Evolutionary conservation across 2,888 invertebrate genomes (phyloP), one percentile per base, ranked within the genome.

Genomic region (Scelioninae gen. 2): DNA sequence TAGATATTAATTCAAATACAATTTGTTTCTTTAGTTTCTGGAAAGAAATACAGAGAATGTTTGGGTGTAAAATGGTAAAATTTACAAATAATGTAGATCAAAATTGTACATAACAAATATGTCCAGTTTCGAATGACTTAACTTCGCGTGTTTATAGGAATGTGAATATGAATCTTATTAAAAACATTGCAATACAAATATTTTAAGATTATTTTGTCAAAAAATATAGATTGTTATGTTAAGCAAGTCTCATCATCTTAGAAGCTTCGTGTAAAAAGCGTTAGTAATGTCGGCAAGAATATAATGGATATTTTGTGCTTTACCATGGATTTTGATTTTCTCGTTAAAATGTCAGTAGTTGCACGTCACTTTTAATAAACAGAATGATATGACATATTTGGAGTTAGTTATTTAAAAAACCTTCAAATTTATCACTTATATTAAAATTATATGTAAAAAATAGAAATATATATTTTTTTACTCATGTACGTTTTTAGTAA

Each of bases 221-320:
- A 22, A 50, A 31, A 46, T 10, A 28, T 65, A 65, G 55, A 50
- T 60, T 69, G 43, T 74, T 65, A 48, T 53, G 28, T 53, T 43
- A 53, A 1, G 18, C 22, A 31, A 69, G 33, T 55, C 45, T 68
- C 52, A 46, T 48, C 37, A 37, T 33, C 33, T 52, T 64, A 64
- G 55, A 11, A 61, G 48, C 61, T 61, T 53, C 53, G 16, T 67
- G 45, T 70, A 74, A 53, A 15, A 67, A 60, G 25, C 46, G 43
- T 43, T 69, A 74, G 41, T 52, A 45, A 13, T 46, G 13, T 60
- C n/a, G 53, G 60, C 25, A 33, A 9, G 48, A 60, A 69, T 45
- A 64, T 22, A 48, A 58, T 70, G 19, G 48, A 65, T 70, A 74
- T 74, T 69, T 74, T 70, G 43, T 57, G 74, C 60, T 67, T 74